Evolutionary conservation across 2,888 invertebrate genomes (phyloP), one percentile per base, ranked within the genome.

Genomic region (Temnothorax unifasciatus): DNA sequence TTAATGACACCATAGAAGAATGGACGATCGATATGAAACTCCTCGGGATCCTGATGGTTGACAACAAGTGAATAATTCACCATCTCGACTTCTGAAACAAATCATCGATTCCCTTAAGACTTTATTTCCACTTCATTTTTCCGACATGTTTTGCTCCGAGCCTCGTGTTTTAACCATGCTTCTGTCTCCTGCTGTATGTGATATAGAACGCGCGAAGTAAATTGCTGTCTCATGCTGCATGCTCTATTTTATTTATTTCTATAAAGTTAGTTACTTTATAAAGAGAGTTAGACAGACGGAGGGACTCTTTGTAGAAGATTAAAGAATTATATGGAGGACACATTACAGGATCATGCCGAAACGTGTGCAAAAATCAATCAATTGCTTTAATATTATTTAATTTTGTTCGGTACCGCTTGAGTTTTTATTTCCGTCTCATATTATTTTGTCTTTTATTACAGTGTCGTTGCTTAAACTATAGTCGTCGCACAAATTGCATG

Each of bases 1-100:
- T 5, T 0, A 50, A 76, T 25, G 18, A 76, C 3, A 18, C 38
- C 64, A 18, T 52, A 76, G 18, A 52, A 0, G 64, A 63, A 76
- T 25, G 47, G 75, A 76, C 8, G 75, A 21, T 76, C 64, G 21
- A 63, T 13, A 50, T 50, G 63, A 76, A 76, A 25, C 3, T 75
- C 63, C 6, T 34, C 5, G n/a, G 21, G n/a, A 15, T 13, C 3
- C 8, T 21, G 38, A 29, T 18, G 38, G 44, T 18, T 3, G 34
- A 18, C 0, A n/a, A 38, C 0, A 38, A 64, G 1, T 18, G 75
- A 63, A 63, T 25, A 76, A 52, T 63, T 76, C 64, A 64, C 63
- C 38, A 6, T 21, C 34, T 38, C 21, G 38, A 50, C 18, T 63
- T 0, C 75, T 76, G 75, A 76, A 76, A 76, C 75, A 76, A 18